Conservation (phyloP, 2,113 vertebrate genomes). For the Solea solea region DNA sequence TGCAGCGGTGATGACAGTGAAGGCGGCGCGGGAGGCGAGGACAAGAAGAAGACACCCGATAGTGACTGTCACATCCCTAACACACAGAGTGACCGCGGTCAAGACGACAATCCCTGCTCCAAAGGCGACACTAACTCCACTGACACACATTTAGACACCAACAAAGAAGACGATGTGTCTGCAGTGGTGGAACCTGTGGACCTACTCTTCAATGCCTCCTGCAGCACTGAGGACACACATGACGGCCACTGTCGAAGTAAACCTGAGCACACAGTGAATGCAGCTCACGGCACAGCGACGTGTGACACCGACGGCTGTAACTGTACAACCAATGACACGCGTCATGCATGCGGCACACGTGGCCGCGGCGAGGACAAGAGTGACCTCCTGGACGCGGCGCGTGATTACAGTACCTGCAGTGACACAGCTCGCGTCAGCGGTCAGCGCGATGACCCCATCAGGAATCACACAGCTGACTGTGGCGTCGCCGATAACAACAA, state of each 20-base stretch:
- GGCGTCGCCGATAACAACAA: not conserved
- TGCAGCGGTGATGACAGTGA: not conserved
- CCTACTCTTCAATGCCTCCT: not conserved
- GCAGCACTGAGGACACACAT: conserved; percentile 10
- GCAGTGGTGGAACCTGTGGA: not conserved
- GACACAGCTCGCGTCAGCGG: conserved; percentile 11
- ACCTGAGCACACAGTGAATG: not conserved
- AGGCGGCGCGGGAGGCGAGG: not conserved
- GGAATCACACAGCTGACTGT: conserved; percentile 27
- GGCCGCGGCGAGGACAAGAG: not conserved
- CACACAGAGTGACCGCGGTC: not conserved
- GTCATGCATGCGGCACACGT: not conserved
- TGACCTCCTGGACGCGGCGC: not conserved
- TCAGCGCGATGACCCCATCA: conserved; percentile 7
- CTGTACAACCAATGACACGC: not conserved
- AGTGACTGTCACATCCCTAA: conserved; percentile 12
- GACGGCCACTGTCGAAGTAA: conserved; percentile 6
- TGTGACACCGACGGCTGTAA: not conserved
- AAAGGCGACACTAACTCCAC: too few species aligned
- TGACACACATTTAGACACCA: not conserved
- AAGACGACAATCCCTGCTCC: not conserved
- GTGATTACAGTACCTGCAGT: conserved; percentile 2
- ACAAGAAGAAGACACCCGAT: not conserved
- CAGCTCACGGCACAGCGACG: not conserved
- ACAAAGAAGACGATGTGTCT: not conserved